Percentiles rank a stretch among this genome's conserved stretches.
Evolutionary conservation across 2,797 vertebrate genomes (phyloP).

Genomic region (Brachymystax lenok): DNA sequence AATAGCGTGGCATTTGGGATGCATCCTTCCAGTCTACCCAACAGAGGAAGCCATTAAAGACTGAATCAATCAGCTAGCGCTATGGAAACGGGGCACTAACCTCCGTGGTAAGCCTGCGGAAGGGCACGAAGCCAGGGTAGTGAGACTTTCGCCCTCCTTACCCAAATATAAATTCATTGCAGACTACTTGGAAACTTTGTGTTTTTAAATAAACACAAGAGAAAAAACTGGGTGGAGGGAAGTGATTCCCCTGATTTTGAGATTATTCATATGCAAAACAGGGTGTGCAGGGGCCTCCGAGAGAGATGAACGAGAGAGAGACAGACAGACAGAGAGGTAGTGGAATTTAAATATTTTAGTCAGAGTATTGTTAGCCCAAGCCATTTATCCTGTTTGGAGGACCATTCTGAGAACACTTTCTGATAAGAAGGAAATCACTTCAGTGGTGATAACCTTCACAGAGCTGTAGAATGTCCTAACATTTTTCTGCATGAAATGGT

Average conservation of each 20-base stretch:
- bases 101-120: constrained; percentile 68
- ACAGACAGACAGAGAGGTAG: constrained; percentile 11
- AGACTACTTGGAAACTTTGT: constrained; percentile 67
- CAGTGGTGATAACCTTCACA: too few relatives aligned
- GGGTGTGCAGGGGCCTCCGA: constrained; percentile 26
- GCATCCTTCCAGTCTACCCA: neutral
- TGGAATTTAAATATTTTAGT: too few relatives aligned
- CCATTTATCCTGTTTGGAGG: too few relatives aligned
- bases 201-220: constrained; percentile 67
- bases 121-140: constrained; percentile 58
- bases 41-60: constrained; percentile 73
- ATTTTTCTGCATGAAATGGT: too few relatives aligned
- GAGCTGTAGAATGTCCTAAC: too few relatives aligned
- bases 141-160: constrained; percentile 52
- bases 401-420: too few relatives aligned
- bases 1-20: neutral
- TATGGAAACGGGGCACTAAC: constrained; percentile 64
- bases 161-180: constrained; percentile 70
- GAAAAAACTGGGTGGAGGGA: constrained; percentile 47
- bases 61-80: constrained; percentile 64
- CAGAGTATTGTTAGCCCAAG: too few relatives aligned
- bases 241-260: constrained; percentile 54
- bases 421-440: too few relatives aligned
- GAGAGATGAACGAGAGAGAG: neutral
- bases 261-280: constrained; percentile 62